phyloP scores from a whole-genome alignment of 2,113 vertebrate genomes.

The Jaculus jaculus region DNA sequence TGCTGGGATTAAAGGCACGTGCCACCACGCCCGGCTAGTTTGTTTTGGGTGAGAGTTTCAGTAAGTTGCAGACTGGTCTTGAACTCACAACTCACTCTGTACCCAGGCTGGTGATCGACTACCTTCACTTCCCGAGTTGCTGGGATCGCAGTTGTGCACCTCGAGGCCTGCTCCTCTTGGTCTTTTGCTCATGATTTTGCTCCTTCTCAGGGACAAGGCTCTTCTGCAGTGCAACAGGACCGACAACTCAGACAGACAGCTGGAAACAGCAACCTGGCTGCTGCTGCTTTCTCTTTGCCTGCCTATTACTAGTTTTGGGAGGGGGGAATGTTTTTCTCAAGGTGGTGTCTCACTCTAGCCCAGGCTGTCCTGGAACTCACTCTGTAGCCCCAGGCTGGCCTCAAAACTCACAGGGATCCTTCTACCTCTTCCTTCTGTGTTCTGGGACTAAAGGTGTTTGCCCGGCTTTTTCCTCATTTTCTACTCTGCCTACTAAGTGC shows the following conservation, averaged over 20 bases:
- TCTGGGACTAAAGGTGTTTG: too few species aligned
- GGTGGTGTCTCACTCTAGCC: too few species aligned
- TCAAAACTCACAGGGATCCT: too few species aligned
- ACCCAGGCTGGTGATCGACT: neutral
- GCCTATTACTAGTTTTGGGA: too few species aligned
- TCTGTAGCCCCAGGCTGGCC: too few species aligned
- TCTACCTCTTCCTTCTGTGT: too few species aligned
- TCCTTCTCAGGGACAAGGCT: neutral
- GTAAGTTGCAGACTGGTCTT: too few species aligned
- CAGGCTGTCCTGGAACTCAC: too few species aligned
- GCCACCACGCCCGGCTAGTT: too few species aligned
- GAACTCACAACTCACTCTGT: neutral
- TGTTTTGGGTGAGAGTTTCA: too few species aligned
- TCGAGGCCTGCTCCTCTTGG: neutral
- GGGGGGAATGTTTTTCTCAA: neutral
- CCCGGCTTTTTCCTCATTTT: neutral
- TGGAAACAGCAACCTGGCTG: neutral
- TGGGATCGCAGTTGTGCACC: neutral
- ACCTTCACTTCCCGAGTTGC: neutral
- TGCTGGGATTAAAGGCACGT: too few species aligned
- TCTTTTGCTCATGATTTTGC: neutral
- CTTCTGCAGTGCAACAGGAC: neutral
- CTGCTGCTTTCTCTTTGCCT: neutral
- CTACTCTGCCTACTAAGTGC: neutral
- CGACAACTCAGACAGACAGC: neutral